These are phyloP conservation scores for Stictonetta naevosa DNA, from an alignment of 2,113 vertebrate species.

Conservation along the genomic window DNA sequence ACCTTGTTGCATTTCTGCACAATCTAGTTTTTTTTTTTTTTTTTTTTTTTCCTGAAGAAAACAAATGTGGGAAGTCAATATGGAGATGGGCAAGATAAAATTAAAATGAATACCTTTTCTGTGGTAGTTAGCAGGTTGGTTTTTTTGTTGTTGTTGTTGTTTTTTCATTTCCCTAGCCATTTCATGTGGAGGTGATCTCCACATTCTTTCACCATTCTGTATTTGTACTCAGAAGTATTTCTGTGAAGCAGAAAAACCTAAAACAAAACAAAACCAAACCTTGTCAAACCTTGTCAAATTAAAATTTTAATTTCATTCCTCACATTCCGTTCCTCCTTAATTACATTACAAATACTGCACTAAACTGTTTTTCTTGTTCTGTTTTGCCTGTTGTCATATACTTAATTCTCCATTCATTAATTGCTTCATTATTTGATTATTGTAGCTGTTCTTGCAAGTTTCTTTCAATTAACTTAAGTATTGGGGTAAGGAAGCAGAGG, in stretches of 20 bases:
- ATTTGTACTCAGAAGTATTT: neutral
- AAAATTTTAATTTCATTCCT: neutral
- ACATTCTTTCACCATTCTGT: neutral
- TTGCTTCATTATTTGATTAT: slow-evolving; percentile 35
- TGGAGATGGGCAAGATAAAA: neutral
- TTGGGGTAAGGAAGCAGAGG: neutral
- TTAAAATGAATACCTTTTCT: neutral
- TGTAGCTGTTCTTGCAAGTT: neutral
- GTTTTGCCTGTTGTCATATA: slow-evolving; percentile 6
- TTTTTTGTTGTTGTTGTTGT: no score
- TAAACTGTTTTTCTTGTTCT: neutral
- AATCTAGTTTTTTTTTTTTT: neutral
- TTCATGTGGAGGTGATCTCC: neutral
- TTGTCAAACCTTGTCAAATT: neutral
- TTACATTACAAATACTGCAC: neutral
- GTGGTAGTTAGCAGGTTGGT: neutral
- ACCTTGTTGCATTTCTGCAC: neutral
- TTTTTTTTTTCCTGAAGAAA: neutral
- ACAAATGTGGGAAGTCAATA: neutral
- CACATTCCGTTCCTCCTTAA: slow-evolving; percentile 2
- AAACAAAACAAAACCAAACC: neutral
- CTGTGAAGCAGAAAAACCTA: neutral
- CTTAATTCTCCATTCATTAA: slow-evolving; percentile 19
- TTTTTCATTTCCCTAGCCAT: neutral
- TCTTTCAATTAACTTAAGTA: neutral